Base-by-base conservation (phyloP, 2,888 invertebrate species). In the Aquatica leii region DNA sequence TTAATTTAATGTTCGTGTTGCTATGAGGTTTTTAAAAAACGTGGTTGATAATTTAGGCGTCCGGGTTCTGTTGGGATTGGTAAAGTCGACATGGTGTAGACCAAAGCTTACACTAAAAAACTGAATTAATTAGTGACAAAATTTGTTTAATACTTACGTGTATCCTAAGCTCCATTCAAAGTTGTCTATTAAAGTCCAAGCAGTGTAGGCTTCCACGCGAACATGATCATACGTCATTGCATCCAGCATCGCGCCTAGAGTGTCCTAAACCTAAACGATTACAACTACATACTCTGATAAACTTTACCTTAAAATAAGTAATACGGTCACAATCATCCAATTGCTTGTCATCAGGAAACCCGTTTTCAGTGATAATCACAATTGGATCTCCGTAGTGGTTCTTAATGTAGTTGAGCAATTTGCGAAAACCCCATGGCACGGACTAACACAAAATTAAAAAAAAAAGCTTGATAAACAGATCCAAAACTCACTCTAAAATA, bases 371-470 rank as follows among this genome's bases (percentile, higher is more conserved):
- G 9, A 89, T 78, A 35, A 87, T 74, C 1, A 87, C 81, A 6
- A 82, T 73, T 0, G 87, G 86, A 75, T 87, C 86, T 69, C 84
- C 78, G 79, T 88, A 90, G 14, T 84, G 83, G 48, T 79, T 78
- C 68, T 84, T 85, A 15, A 90, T 82, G 86, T 87, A 89, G 77
- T 86, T 87, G 14, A 91, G 74, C 1, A 87, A 76, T 69, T 86
- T 86, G 51, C 87, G 83, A 76, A 91, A 85, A 15, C 90, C 90
- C 83, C 86, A 86, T 0, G 90, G 90, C 14, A 55, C 55, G 11
- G 11, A 12, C 49, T 57, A 14, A 9, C 34, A 49, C 1, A 6
- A 48, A 24, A 43, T 18, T 2, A 17, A 21, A 3, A 4, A 4
- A 14, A 1, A 20, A 55, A 2, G 35, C 35, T 4, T 14, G 8